Base-by-base conservation (phyloP, 2,797 vertebrate species). In the Gouania willdenowi region DNA sequence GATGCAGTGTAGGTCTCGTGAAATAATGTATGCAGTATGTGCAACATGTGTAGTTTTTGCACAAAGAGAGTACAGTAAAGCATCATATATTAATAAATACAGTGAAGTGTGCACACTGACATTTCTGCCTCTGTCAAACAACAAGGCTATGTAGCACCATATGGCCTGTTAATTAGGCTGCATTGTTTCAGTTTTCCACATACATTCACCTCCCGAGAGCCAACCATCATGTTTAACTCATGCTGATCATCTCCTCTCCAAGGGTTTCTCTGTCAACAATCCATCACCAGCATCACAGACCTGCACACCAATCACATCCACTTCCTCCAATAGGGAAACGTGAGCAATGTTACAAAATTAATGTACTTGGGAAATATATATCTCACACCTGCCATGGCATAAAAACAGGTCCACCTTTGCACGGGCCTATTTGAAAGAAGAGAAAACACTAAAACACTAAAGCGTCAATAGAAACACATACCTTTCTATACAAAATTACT, bases 191-290 rank as follows among this genome's bases (percentile, higher is more conserved):
- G 18, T 26, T 58, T 50, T 50, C 57, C 33, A 45, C 50, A 59
- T 58, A 14, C 50, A 75, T 73, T 49, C 48, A 42, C 54, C 41
- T 53, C 43, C 43, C 26, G 26, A 32, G 29, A 71, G 43, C 41
- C 49, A 45, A 54, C 33, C 48, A 56, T 70, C 61, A 62, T 48
- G 19, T 22, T 26, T 32, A 59, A 51, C 49, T 71, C 48, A 42
- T 34, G 42, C 36, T 59, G 56, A 71, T 74, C 66, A 65, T 72
- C 80, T 71, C 59, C 38, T 27, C 35, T 56, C 46, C 46, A 35
- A 32, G 25, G 19, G 30, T 28, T 8, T 47, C 26, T 12, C 19
- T 4, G 13, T 38, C 44, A 63, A 66, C 58, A 37, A 48, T 69
- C 40, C 41, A 11, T 17, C 39, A 27, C 26, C 49, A 56, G 51